phyloP scores from a whole-genome alignment of 2,113 vertebrate species.

The Sterrhoptilus dennistouni region DNA sequence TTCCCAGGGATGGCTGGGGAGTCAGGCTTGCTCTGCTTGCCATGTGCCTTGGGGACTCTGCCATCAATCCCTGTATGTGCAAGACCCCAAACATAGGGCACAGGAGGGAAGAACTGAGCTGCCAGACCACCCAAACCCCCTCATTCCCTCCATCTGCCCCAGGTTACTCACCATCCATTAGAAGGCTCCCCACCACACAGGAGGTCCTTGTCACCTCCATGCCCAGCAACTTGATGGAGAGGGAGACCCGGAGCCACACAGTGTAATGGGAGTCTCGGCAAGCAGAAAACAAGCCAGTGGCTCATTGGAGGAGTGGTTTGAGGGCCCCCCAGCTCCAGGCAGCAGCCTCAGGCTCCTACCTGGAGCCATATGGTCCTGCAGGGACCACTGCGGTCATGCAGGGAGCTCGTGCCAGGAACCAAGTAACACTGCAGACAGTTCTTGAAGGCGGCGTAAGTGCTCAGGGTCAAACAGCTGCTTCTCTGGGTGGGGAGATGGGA shows the following conservation, averaged over 20 bases:
- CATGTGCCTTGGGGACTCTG: neutral
- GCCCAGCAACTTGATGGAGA: neutral
- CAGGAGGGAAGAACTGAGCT: neutral
- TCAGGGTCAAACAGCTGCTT: conserved; percentile 79
- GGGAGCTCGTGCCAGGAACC: conserved; percentile 83
- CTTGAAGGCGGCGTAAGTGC: conserved; percentile 69
- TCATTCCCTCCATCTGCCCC: neutral
- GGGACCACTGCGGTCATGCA: conserved; percentile 82
- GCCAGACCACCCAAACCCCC: neutral
- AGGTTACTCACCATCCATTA: neutral
- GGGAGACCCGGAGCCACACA: neutral
- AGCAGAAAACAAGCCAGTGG: neutral
- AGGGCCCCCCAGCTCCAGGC: neutral
- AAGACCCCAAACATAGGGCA: neutral
- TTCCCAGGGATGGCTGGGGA: neutral
- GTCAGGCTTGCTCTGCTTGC: neutral
- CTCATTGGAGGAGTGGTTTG: neutral
- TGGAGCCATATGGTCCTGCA: conserved; percentile 93
- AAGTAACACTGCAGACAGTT: conserved; percentile 88
- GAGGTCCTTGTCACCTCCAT: neutral
- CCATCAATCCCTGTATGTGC: neutral
- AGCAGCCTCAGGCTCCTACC: conserved; percentile 57
- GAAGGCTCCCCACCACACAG: neutral
- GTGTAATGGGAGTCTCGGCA: accelerated
- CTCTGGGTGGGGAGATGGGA: conserved; percentile 64